Evolutionary conservation across 2,797 vertebrate genomes (phyloP).

Genomic region (Brotula barbata): DNA sequence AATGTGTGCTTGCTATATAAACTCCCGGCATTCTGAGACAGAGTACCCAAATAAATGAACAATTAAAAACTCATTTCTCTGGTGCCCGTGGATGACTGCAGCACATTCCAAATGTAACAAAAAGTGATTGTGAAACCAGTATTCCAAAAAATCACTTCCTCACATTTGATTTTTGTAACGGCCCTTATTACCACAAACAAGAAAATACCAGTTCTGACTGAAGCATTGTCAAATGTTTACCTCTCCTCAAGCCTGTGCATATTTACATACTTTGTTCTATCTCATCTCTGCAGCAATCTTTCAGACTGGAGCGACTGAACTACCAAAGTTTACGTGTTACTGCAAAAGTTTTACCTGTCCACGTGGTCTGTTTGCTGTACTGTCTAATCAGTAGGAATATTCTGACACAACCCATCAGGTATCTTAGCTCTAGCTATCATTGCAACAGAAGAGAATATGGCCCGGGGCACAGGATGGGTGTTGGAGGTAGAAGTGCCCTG

Average conservation of each 20-base stretch:
- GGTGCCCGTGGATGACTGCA: no score
- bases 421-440: conserved; percentile 46
- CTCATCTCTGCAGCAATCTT: neutral
- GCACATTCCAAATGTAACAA: no score
- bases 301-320: neutral
- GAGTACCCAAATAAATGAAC: no score
- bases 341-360: neutral
- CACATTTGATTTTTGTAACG: no score
- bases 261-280: neutral
- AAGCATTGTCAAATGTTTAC: neutral
- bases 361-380: neutral
- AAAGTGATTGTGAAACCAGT: no score
- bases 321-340: neutral
- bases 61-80: no score
- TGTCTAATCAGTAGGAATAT: conserved; percentile 1
- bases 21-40: no score
- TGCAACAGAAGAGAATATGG: conserved; percentile 56
- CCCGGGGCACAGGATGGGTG: conserved; percentile 68
- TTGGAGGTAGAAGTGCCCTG: conserved; percentile 45
- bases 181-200: no score
- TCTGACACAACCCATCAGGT: conserved; percentile 51
- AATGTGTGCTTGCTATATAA: no score
- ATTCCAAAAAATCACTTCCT: no score
- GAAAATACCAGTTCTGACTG: neutral
- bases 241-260: no score